Conservation (phyloP, 2,113 vertebrate genomes). For the Tupaia tana region DNA sequence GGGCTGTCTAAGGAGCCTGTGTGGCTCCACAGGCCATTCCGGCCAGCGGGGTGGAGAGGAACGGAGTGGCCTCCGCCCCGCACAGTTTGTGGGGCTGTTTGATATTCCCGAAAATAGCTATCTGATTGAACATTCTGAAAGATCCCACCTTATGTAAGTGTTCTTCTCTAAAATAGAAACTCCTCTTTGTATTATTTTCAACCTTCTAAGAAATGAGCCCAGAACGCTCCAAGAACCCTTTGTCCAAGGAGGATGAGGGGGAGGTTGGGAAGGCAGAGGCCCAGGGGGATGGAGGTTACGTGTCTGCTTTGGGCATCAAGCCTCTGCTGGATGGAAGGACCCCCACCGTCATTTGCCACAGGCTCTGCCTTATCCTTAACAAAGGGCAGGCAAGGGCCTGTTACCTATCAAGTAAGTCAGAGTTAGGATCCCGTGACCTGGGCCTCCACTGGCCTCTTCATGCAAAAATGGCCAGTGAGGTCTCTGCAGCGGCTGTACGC, state of each 20-base stretch:
- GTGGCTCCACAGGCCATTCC: background rate
- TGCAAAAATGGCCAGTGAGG: rapidly evolving
- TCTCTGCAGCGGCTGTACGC: rapidly evolving
- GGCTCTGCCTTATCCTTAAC: background rate
- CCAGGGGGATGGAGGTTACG: background rate
- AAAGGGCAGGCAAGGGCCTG: background rate
- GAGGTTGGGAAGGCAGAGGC: background rate
- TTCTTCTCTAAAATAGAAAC: constrained; percentile 62
- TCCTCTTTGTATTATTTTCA: constrained; percentile 41
- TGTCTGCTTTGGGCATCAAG: background rate
- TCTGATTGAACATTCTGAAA: constrained; percentile 60
- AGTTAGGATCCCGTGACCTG: background rate
- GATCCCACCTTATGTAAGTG: constrained; percentile 56
- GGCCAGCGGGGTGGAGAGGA: background rate
- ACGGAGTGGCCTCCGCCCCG: background rate
- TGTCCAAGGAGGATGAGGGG: background rate
- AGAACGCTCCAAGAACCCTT: constrained; percentile 23
- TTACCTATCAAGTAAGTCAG: background rate
- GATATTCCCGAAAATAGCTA: constrained; percentile 61
- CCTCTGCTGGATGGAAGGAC: background rate
- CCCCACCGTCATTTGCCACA: background rate
- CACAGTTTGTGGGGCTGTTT: background rate
- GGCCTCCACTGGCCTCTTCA: background rate
- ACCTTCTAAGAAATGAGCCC: constrained; percentile 37
- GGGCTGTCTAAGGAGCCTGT: background rate